Evolutionary conservation across 2,888 invertebrate species (phyloP), one percentile per base, ranked within the genome.

Genomic region (Thymelicus acteon): DNA sequence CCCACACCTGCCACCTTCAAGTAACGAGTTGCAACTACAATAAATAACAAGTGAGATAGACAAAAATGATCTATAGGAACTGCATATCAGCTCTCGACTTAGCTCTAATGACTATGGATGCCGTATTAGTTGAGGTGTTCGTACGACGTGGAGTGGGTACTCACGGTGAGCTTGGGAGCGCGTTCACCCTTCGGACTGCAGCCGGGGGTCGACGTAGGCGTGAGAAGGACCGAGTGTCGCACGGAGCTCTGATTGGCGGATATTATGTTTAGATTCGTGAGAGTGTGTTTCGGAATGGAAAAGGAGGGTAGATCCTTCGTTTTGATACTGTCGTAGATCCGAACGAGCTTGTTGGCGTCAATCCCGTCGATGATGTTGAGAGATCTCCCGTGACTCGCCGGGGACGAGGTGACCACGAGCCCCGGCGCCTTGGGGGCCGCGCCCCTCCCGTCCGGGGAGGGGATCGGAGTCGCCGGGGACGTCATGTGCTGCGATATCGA

Each of bases 171-270:
- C 74, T 86, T 88, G 5, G 90, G 89, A 4, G 86, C 74, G 39
- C 87, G 83, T 7, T 89, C 87, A 71, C 85, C 82, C 76, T 86
- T 84, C 68, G 88, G 86, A 71, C 84, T 85, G 10, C 84, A 79
- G 8, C 82, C 82, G 0, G 95, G 89, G 70, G 95, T 93, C 54
- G 94, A 90, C 72, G 86, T 89, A 10, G 95, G 94, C 24, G 95
- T 94, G 58, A 95, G 82, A 64, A 95, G 86, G 58, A 94, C 94
- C 78, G 86, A 77, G 70, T 81, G 81, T 6, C 85, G 78, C 24
- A 82, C 60, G 58, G 77, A 76, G 47, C 75, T 77, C 67, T 80
- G 79, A 68, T 76, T 80, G 5, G 83, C 83, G 68, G 82, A 79
- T 7, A 89, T 82, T 6, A 91, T 83, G 69, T 85, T 88, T 8